A percentile compares a stretch with the other conserved stretches of the same genome.
Evolutionary conservation across 2,113 vertebrate genomes (phyloP).

Genomic region (Trematocara stigmaticum): DNA sequence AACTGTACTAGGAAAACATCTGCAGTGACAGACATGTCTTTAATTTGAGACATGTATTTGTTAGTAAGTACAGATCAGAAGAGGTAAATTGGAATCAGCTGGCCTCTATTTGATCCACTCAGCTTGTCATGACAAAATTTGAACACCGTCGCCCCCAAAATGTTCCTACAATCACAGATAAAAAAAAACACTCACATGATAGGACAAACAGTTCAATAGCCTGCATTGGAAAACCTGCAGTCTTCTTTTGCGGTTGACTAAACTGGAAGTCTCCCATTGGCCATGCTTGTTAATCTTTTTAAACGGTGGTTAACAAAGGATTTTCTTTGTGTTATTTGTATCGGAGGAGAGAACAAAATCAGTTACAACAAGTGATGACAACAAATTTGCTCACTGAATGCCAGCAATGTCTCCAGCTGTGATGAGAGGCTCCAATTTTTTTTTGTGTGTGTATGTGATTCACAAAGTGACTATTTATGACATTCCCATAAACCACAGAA

Average conservation of each 20-base stretch:
- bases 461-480: constrained; percentile 45
- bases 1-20: not conserved
- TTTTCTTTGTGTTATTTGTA: constrained; percentile 8
- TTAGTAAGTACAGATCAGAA: constrained; percentile 27
- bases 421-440: constrained; percentile 14
- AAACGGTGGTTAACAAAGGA: not conserved
- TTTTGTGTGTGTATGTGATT: not conserved
- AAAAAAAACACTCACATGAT: not conserved
- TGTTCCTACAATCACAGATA: not conserved
- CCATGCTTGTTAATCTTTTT: not conserved
- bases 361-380: constrained; percentile 13
- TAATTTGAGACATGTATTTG: not conserved
- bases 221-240: not conserved
- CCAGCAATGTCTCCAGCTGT: constrained; percentile 20
- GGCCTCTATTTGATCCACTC: constrained; percentile 42
- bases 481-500: constrained; percentile 36
- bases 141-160: not conserved
- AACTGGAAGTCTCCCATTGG: not conserved
- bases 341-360: not conserved
- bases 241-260: not conserved
- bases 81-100: constrained; percentile 37
- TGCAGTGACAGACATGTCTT: not conserved
- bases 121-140: constrained; percentile 5
- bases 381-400: constrained; percentile 5
- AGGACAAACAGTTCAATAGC: not conserved